phyloP scores from a whole-genome alignment of 1,140 invertebrate species.

The Teleogryllus occipitalis region DNA sequence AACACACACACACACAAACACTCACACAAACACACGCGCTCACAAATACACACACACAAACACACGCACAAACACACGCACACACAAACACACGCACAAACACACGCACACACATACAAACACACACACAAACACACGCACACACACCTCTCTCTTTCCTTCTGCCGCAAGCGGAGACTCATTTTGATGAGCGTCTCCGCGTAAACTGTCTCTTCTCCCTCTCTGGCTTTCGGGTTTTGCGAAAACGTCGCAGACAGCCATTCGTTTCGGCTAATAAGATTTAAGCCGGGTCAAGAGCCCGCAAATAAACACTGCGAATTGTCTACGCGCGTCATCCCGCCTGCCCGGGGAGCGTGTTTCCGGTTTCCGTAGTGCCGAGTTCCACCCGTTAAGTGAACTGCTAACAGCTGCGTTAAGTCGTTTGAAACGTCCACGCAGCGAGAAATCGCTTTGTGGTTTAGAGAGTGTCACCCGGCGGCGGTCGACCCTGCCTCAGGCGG shows the following conservation, averaged over 20 bases:
- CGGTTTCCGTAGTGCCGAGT: background rate
- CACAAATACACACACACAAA: no score
- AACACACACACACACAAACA: no score
- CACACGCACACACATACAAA: no score
- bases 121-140: no score
- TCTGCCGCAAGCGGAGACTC: no score
- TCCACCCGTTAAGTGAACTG: background rate
- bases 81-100: no score
- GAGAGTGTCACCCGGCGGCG: background rate
- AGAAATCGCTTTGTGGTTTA: background rate
- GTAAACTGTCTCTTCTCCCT: background rate
- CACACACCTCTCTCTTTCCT: no score
- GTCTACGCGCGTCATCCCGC: background rate
- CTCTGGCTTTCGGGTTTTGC: background rate
- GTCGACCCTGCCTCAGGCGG: background rate
- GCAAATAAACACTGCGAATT: background rate
- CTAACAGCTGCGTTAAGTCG: background rate
- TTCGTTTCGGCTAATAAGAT: background rate
- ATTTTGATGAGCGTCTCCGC: background rate
- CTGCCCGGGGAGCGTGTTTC: background rate
- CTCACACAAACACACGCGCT: no score
- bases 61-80: no score
- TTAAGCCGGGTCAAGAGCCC: background rate
- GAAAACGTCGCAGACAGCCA: background rate
- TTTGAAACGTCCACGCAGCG: background rate